Evolutionary conservation across 2,797 vertebrate genomes (phyloP), one percentile per base, ranked within the genome.

Genomic region (Hozukius guyotensis): DNA sequence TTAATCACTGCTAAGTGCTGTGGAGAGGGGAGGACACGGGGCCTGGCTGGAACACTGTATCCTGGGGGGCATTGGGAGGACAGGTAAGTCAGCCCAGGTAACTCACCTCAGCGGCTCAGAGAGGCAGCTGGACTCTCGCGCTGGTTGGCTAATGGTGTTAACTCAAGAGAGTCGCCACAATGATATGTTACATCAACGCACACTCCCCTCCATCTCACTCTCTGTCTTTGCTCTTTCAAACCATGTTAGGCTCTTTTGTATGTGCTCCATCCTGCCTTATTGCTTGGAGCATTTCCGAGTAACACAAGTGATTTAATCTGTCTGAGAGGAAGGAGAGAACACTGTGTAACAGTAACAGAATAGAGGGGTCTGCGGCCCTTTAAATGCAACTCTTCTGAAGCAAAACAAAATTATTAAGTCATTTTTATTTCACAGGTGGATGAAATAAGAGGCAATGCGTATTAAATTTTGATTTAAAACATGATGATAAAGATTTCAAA

Each of bases 1-100:
- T 95, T 96, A 96, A 96, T 96, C 95, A 95, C 95, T 94, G 95
- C 94, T 96, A 95, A 96, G 95, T 96, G 95, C 94, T 95, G 94
- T 93, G 93, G 93, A 95, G 92, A 93, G 84, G 89, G 87, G 92
- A 92, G 89, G 89, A 93, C 91, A 89, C 65, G 84, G 88, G 87
- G 91, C 82, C 92, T 82, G 86, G 86, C 89, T 93, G 91, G 92
- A 93, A 95, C 92, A 94, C 87, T 92, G 93, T 94, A 94, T 95
- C 92, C 93, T 92, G 89, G 73, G 84, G 93, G 93, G 90, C 91
- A 90, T 72, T 85, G 88, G 76, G 81, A 83, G 89, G 89, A 88
- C 89, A 94, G 90, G 91, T 92, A 93, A 93, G 91, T 91, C 92
- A 91, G 90, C 79, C 92, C 91, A 94, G 93, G 92, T 93, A 92